Conservation (phyloP, 1,140 invertebrate species). For the Drosophila triauraria region DNA sequence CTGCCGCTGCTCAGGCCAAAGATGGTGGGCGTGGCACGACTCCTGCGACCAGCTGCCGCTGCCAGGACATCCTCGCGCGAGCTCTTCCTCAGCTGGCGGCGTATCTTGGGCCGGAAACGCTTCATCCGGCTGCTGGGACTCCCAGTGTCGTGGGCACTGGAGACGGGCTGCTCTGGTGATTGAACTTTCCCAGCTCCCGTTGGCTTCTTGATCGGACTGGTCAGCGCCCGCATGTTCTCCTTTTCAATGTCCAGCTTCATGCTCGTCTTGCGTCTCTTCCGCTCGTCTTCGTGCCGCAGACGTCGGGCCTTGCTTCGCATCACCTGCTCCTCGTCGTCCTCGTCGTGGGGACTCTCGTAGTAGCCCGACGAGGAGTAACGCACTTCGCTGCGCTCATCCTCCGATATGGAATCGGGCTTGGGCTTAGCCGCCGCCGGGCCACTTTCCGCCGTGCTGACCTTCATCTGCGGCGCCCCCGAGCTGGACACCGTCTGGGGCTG, state of each 20-base stretch:
- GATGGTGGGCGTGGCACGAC: slow-evolving; percentile 48
- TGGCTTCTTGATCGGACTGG: slow-evolving; percentile 81
- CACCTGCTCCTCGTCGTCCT: slow-evolving; percentile 85
- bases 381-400: slow-evolving; percentile 88
- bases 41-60: slow-evolving; percentile 51
- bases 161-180: slow-evolving; percentile 68
- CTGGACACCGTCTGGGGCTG: slow-evolving; percentile 66
- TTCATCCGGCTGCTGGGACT: slow-evolving; percentile 80
- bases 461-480: slow-evolving; percentile 35
- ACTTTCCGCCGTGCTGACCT: slow-evolving; percentile 38
- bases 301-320: slow-evolving; percentile 60
- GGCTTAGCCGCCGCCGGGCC: slow-evolving; percentile 14
- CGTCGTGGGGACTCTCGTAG: slow-evolving; percentile 91
- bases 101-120: slow-evolving; percentile 83
- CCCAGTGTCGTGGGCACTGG: slow-evolving; percentile 44
- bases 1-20: slow-evolving; percentile 68
- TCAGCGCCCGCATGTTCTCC: slow-evolving; percentile 81
- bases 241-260: slow-evolving; percentile 85
- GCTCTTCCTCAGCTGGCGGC: slow-evolving; percentile 74
- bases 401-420: slow-evolving; percentile 87
- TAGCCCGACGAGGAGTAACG: slow-evolving; percentile 92
- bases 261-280: slow-evolving; percentile 79
- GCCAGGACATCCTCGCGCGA: slow-evolving; percentile 75
- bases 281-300: slow-evolving; percentile 78
- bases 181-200: not conserved